Evolutionary conservation across 1,140 invertebrate species (phyloP), one percentile per base, ranked within the genome.

Genomic region (Drosophila busckii): DNA sequence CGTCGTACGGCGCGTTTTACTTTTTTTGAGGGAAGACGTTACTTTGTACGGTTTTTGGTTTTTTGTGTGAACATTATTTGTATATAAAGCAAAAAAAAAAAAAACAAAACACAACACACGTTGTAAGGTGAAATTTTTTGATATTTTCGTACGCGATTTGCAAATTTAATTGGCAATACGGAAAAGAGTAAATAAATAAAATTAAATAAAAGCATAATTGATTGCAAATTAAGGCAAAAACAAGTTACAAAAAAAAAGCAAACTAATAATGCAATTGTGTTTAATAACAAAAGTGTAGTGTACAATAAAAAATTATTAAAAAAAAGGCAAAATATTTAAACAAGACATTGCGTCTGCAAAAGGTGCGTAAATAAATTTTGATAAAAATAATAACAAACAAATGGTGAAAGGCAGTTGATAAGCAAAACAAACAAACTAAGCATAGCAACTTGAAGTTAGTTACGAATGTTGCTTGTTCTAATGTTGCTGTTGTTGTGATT

Each of bases 41-140:
- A 62, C 40, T 49, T 62, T 49, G 40, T 55, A 41, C 41, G 40
- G 46, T 23, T 32, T 58, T 50, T 42, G 60, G 55, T 61, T 44
- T 54, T 65, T 65, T 64, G 60, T 59, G 55, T 52, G 61, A 26
- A 46, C 61, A 65, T 61, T 38, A 64, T 29, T 41, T 20, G 7
- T 15, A 40, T 25, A 29, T 13, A 17, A 26, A 31, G 16, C 19
- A 31, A 10, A 31, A 42, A 46, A 28, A 9, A 26, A 29, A 55
- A 38, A 13, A 38, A 22, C 23, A 45, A 54, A 54, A 17, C 40
- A 19, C 22, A 19, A 26, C 10, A 32, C 20, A 37, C 34, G 26
- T 32, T 38, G 42, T 55, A 60, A 63, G 63, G 63, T 63, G 63
- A 67, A 67, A 67, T 63, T 64, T 25, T n/a, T n/a, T n/a, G n/a